Percentiles rank a stretch among this genome's conserved stretches.
These are phyloP conservation scores for Tipula vernalis DNA, from an alignment of 2,888 invertebrate genomes.

Conservation along the genomic window DNA sequence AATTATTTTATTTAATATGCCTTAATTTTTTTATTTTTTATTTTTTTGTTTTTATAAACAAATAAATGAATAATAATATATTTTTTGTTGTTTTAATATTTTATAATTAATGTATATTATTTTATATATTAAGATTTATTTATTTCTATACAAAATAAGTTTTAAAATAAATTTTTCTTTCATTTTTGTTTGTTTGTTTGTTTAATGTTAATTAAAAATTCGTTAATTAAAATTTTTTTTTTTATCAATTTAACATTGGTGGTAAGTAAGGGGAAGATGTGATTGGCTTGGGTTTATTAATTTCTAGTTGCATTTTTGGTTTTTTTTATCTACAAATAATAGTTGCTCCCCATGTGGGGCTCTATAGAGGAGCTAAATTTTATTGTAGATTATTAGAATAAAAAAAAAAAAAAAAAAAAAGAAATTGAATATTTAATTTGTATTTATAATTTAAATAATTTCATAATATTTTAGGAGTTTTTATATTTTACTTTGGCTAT, in stretches of 20 bases:
- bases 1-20: neutral
- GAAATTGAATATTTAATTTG: neutral
- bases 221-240: neutral
- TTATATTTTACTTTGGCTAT: neutral
- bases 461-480: neutral
- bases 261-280: neutral
- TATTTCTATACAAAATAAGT: neutral
- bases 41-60: neutral
- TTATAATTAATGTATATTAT: neutral
- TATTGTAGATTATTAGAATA: neutral
- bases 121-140: neutral
- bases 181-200: neutral
- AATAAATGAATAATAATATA: neutral
- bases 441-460: neutral
- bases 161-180: neutral
- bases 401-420: neutral
- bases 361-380: slow-evolving; percentile 4
- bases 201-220: neutral
- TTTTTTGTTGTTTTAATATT: neutral
- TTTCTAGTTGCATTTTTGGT: neutral
- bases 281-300: neutral
- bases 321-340: neutral
- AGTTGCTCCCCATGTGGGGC: neutral
- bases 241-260: neutral
- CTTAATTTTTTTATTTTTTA: neutral